Evolutionary conservation across 2,797 vertebrate species (phyloP).

Genomic region (Orestias chungarensis): DNA sequence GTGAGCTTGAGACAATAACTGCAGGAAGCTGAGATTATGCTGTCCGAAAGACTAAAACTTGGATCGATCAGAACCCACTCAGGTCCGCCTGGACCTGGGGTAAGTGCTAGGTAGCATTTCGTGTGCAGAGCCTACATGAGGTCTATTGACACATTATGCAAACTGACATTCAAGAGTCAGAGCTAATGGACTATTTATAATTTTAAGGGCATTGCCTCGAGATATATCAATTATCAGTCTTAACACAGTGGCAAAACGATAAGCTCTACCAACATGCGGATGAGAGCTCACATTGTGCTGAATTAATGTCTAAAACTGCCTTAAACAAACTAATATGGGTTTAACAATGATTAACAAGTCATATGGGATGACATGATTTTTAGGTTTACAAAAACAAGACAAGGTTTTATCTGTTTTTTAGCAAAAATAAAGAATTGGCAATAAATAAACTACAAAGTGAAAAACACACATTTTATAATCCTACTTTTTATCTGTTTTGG

Average conservation of each 20-base stretch:
- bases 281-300: not conserved
- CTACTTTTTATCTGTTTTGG: too few relatives aligned
- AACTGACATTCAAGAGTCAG: not conserved
- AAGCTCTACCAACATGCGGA: not conserved
- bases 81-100: constrained; percentile 2
- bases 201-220: not conserved
- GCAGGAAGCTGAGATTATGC: constrained; percentile 41
- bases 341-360: too few relatives aligned
- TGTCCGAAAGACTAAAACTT: constrained; percentile 12
- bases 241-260: not conserved
- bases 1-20: constrained; percentile 26
- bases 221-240: constrained; percentile 4
- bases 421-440: too few relatives aligned
- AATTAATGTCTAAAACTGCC: not conserved
- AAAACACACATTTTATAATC: too few relatives aligned
- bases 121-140: not conserved
- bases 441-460: too few relatives aligned
- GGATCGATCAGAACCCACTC: constrained; percentile 17
- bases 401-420: too few relatives aligned
- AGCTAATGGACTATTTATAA: constrained; percentile 1
- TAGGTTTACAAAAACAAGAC: too few relatives aligned
- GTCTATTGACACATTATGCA: not conserved
- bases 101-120: not conserved
- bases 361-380: too few relatives aligned
- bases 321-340: not conserved